Conservation (phyloP, 2,888 invertebrate genomes). For the Eremobia ochroleuca region DNA sequence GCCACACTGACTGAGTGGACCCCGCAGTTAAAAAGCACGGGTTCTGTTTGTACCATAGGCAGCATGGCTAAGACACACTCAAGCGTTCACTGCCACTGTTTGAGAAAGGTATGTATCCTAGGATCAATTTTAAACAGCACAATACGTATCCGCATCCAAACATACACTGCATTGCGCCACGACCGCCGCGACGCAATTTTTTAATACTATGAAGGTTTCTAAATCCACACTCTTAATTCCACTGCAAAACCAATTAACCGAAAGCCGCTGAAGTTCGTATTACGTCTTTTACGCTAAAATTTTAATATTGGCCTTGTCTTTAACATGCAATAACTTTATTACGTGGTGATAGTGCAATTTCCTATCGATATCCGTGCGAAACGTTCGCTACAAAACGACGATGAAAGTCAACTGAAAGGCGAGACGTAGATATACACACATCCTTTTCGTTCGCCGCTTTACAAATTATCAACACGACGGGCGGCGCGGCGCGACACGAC, state of each 20-base stretch:
- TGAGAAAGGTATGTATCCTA: slow-evolving; percentile 78
- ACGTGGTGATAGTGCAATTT: slow-evolving; percentile 90
- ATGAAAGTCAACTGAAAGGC: slow-evolving; percentile 91
- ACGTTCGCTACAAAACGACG: slow-evolving; percentile 90
- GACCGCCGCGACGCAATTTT: slow-evolving; percentile 86
- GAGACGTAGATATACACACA: slow-evolving; percentile 90
- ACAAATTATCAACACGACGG: slow-evolving; percentile 87
- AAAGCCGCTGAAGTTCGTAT: slow-evolving; percentile 64
- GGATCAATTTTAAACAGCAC: slow-evolving; percentile 83
- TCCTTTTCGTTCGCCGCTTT: slow-evolving; percentile 89
- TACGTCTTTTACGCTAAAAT: slow-evolving; percentile 66
- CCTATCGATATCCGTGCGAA: slow-evolving; percentile 89
- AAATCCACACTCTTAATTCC: slow-evolving; percentile 71
- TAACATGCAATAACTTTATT: slow-evolving; percentile 85
- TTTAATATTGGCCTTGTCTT: slow-evolving; percentile 73
- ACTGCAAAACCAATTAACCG: slow-evolving; percentile 61
- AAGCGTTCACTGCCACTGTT: slow-evolving; percentile 80
- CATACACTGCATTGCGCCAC: slow-evolving; percentile 91
- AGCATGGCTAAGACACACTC: slow-evolving; percentile 86
- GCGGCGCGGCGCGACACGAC: slow-evolving; percentile 73
- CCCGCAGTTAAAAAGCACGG: slow-evolving; percentile 85
- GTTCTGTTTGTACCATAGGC: slow-evolving; percentile 88
- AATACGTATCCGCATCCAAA: slow-evolving; percentile 86
- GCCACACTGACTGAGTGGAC: slow-evolving; percentile 83
- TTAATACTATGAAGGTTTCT: slow-evolving; percentile 73